Evolutionary conservation across 1,140 invertebrate genomes (phyloP), one percentile per base, ranked within the genome.

Genomic region (Cydia fagiglandana): DNA sequence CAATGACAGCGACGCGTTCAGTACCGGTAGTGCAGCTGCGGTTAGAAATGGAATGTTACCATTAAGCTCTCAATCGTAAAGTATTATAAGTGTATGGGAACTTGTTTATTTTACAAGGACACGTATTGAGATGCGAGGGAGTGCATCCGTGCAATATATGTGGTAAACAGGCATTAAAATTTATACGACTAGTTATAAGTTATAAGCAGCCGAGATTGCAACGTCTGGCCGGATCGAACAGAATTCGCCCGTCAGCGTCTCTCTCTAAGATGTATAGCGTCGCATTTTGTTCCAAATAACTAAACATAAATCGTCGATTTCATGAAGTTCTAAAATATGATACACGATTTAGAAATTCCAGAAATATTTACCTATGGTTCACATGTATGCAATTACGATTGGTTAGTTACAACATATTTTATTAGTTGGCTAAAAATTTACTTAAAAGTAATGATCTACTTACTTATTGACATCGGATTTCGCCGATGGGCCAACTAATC

Each of bases 91-190:
- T 45, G 12, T 12, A 13, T 12, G 12, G 41, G 41, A 45, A 53
- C 50, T 6, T 53, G 5, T 53, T 12, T 53, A 20, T 61, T 24
- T 61, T 24, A 20, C 20, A 24, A 20, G 50, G 56, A 61, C 53
- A 17, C 7, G 53, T 17, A 56, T 24, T 61, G n/a, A 24, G 9
- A 20, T 61, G 20, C 9, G 7, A 20, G 56, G 56, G 20, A 24
- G 20, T 17, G 66, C 30, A 70, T 45, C 34, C 66, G 66, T 70
- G 30, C 66, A 70, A 41, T 70, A 38, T 70, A 70, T 41, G 66
- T 70, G 66, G 30, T 70, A 70, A 38, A 24, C 66, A 70, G 30
- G 34, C 66, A 70, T 70, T 61, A 70, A 70, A 70, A 70, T 70
- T 70, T 41, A 70, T 70, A 70, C 38, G 66, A 41, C 34, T 41